Conservation (phyloP, 2,113 vertebrate species). For the Mormyrus lacerda region DNA sequence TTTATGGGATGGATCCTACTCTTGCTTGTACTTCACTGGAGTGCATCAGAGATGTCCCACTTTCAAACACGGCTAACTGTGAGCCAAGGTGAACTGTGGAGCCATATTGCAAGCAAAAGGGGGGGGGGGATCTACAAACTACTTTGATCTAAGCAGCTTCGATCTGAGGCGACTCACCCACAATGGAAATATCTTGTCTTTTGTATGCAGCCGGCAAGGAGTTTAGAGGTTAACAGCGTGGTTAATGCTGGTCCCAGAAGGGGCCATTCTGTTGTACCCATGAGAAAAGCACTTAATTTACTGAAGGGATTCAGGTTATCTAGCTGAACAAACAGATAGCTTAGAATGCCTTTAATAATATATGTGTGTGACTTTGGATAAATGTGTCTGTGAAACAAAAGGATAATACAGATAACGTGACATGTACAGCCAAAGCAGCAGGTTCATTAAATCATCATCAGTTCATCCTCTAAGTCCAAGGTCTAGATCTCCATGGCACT, state of each 20-base stretch:
- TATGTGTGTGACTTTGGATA: background rate
- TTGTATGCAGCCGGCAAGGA: background rate
- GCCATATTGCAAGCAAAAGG: background rate
- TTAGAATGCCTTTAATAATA: background rate
- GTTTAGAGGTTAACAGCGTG: background rate
- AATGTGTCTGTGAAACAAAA: background rate
- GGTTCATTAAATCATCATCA: background rate
- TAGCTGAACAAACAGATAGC: background rate
- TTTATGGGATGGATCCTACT: background rate
- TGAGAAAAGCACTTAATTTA: background rate
- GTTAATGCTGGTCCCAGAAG: background rate
- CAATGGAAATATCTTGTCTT: background rate
- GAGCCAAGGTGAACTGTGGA: background rate
- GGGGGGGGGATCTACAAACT: background rate
- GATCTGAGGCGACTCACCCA: background rate
- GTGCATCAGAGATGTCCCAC: background rate
- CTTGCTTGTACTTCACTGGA: background rate
- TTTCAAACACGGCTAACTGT: background rate
- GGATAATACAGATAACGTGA: background rate
- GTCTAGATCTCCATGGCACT: background rate
- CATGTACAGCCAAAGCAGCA: background rate
- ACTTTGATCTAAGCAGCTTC: background rate
- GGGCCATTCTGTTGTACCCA: background rate
- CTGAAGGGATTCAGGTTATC: background rate
- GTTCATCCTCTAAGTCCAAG: background rate